Evolutionary conservation across 2,888 invertebrate species (phyloP).

Genomic region (Leistus spinibarbis): DNA sequence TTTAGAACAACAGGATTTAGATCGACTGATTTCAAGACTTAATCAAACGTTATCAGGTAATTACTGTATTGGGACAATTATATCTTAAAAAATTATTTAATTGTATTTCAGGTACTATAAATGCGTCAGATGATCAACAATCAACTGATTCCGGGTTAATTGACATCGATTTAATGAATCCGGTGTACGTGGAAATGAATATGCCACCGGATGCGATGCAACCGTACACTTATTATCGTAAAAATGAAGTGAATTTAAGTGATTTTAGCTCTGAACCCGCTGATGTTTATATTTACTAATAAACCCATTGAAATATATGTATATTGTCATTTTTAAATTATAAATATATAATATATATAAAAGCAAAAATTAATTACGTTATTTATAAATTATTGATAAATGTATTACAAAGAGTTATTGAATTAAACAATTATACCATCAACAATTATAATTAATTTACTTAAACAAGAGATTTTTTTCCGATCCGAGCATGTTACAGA

Average conservation of each 20-base stretch:
- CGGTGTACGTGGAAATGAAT: constrained; percentile 51
- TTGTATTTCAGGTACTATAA: constrained; percentile 19
- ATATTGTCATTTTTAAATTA: not conserved
- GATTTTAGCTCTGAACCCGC: not conserved
- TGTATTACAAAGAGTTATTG: too few relatives aligned
- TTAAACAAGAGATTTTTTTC: too few relatives aligned
- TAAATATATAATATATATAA: not conserved
- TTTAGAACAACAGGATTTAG: constrained; percentile 61
- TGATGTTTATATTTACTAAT: not conserved
- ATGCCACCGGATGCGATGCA: constrained; percentile 25
- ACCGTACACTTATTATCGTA: constrained; percentile 12
- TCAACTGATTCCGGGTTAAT: not conserved
- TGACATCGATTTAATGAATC: constrained; percentile 57
- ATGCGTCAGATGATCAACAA: not conserved
- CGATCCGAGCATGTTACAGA: too few relatives aligned
- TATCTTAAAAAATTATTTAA: not conserved
- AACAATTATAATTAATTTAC: too few relatives aligned
- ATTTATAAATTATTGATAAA: too few relatives aligned
- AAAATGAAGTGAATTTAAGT: constrained; percentile 21
- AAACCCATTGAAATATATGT: not conserved
- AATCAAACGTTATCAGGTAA: constrained; percentile 61
- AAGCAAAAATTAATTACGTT: not conserved
- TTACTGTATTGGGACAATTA: not conserved
- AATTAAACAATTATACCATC: too few relatives aligned
- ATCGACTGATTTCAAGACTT: constrained; percentile 63